Evolutionary conservation across 1,140 invertebrate species (phyloP).

Genomic region (Capitella teleta): DNA sequence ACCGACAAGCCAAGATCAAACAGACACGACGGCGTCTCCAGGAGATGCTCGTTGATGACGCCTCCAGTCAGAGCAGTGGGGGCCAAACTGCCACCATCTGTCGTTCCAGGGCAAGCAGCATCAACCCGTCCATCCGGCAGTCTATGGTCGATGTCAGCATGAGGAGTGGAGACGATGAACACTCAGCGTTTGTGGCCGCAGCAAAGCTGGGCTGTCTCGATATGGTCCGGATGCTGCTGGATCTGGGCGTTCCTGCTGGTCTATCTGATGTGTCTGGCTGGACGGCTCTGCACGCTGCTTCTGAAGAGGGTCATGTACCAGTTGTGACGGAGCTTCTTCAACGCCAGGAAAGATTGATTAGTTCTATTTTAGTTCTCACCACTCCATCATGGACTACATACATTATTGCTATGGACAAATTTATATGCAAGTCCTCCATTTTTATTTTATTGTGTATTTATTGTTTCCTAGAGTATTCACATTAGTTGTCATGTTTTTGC

Average conservation of each 20-base stretch:
- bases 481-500: background rate
- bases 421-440: background rate
- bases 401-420: background rate
- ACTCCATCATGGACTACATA: too few species aligned
- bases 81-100: too few species aligned
- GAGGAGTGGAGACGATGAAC: background rate
- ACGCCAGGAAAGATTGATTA: background rate
- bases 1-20: too few species aligned
- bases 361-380: background rate
- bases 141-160: constrained; percentile 6
- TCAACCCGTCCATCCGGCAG: constrained; percentile 1
- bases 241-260: background rate
- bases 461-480: background rate
- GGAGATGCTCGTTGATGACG: too few species aligned
- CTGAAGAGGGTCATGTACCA: constrained; percentile 5
- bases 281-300: constrained; percentile 10
- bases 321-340: constrained; percentile 6
- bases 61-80: too few species aligned
- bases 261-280: constrained; percentile 3
- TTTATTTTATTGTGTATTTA: background rate
- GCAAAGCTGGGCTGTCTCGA: constrained; percentile 3
- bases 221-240: constrained; percentile 2
- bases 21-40: too few species aligned
- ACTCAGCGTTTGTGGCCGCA: constrained; percentile 4
- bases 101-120: too few species aligned